These are phyloP conservation scores for Heteromyza rotundicornis DNA, from an alignment of 2,888 invertebrate species.

Conservation along the genomic window DNA sequence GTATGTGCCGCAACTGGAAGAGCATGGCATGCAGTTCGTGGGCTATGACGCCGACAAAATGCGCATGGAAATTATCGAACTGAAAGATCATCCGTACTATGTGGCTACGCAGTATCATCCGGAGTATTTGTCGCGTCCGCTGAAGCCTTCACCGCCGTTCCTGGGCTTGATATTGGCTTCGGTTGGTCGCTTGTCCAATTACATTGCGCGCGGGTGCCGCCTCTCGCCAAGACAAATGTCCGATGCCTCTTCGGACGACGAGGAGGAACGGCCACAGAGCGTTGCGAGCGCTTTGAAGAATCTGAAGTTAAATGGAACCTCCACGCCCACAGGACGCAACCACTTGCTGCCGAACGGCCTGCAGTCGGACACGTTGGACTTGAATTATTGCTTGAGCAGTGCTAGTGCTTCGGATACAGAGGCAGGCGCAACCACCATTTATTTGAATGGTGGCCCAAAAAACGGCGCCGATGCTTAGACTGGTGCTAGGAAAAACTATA, in stretches of 20 bases:
- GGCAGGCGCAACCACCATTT: neutral
- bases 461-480: neutral
- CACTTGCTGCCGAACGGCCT: neutral
- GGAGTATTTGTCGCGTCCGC: conserved; percentile 91
- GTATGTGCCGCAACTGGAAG: conserved; percentile 79
- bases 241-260: conserved; percentile 73
- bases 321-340: neutral
- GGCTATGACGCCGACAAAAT: conserved; percentile 81
- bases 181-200: conserved; percentile 77
- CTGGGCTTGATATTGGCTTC: conserved; percentile 92
- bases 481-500: no score
- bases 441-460: neutral
- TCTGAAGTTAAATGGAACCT: conserved; percentile 16
- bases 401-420: neutral
- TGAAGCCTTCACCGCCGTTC: conserved; percentile 94
- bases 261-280: conserved; percentile 45
- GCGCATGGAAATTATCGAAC: conserved; percentile 93
- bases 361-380: neutral
- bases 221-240: conserved; percentile 77
- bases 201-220: conserved; percentile 76
- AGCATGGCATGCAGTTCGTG: conserved; percentile 87
- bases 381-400: neutral
- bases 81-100: conserved; percentile 89
- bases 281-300: conserved; percentile 22
- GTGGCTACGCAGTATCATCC: conserved; percentile 98